phyloP scores from a whole-genome alignment of 2,888 invertebrate species.

The Eilema griseolum region DNA sequence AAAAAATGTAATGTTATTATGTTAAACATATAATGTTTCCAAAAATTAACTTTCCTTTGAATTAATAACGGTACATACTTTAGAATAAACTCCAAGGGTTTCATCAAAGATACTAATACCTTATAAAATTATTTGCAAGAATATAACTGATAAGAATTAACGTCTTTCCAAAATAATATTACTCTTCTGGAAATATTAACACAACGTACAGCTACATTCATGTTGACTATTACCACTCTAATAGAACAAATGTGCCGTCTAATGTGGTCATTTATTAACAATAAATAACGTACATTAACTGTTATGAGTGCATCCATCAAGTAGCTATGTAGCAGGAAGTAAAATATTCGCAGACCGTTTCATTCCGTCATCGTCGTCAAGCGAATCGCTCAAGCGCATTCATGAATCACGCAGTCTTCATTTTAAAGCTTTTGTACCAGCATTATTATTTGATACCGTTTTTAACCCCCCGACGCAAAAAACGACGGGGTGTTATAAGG shows the following conservation, averaged over 20 bases:
- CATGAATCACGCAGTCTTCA: conserved; percentile 33
- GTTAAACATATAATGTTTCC: too few species aligned
- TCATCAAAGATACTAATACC: neutral
- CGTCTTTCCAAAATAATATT: neutral
- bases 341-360: conserved; percentile 28
- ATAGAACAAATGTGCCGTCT: conserved; percentile 14
- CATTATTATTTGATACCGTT: neutral
- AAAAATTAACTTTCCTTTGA: too few species aligned
- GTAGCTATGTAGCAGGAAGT: conserved; percentile 37
- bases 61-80: too few species aligned
- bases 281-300: conserved; percentile 28
- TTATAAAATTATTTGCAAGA: too few species aligned
- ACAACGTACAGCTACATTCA: neutral
- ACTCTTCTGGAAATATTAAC: neutral
- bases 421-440: conserved; percentile 1
- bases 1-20: too few species aligned
- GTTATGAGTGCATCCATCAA: conserved; percentile 41
- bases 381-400: conserved; percentile 35
- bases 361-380: conserved; percentile 35
- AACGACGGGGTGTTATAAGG: too few species aligned
- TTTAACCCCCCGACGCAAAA: too few species aligned
- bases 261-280: conserved; percentile 26
- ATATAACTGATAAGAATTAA: too few species aligned
- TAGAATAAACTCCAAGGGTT: too few species aligned
- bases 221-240: neutral